phyloP scores from a whole-genome alignment of 2,797 vertebrate genomes.

The Odontamblyopus rebecca region DNA sequence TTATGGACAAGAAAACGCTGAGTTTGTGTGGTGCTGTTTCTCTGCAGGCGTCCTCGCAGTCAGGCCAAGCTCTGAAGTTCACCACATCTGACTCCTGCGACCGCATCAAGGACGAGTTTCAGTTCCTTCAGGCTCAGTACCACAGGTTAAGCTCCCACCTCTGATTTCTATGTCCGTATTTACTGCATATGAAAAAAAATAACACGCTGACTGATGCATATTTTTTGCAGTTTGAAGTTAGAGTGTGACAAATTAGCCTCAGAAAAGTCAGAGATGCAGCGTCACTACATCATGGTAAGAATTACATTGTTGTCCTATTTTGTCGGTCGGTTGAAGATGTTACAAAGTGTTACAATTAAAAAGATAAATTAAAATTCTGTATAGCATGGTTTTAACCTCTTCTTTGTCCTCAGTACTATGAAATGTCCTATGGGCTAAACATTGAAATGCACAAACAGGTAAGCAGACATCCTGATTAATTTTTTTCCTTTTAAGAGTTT shows the following conservation, averaged over 20 bases:
- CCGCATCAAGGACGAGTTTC: constrained; percentile 98
- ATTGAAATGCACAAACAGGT: constrained; percentile 99
- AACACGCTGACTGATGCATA: too few relatives aligned
- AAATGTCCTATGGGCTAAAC: constrained; percentile 98
- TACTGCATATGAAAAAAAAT: neutral
- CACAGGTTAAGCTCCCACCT: constrained; percentile 81
- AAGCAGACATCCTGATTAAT: constrained; percentile 7
- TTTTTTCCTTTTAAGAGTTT: neutral
- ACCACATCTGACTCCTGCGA: constrained; percentile 97
- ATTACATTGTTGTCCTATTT: neutral
- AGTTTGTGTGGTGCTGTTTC: constrained; percentile 9
- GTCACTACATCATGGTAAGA: constrained; percentile 91
- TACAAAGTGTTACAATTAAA: neutral
- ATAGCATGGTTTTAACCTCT: neutral
- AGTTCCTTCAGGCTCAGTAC: constrained; percentile 97
- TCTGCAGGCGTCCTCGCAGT: constrained; percentile 89
- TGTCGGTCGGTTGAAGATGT: neutral
- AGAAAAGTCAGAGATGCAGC: constrained; percentile 98
- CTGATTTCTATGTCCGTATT: neutral
- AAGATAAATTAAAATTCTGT: neutral
- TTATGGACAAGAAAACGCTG: neutral
- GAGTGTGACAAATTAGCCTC: constrained; percentile 98
- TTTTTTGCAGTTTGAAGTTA: constrained; percentile 77
- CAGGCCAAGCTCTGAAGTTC: constrained; percentile 94
- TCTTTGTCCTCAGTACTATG: constrained; percentile 86